phyloP scores from a whole-genome alignment of 2,888 invertebrate species.

The Cephus sareptanus region DNA sequence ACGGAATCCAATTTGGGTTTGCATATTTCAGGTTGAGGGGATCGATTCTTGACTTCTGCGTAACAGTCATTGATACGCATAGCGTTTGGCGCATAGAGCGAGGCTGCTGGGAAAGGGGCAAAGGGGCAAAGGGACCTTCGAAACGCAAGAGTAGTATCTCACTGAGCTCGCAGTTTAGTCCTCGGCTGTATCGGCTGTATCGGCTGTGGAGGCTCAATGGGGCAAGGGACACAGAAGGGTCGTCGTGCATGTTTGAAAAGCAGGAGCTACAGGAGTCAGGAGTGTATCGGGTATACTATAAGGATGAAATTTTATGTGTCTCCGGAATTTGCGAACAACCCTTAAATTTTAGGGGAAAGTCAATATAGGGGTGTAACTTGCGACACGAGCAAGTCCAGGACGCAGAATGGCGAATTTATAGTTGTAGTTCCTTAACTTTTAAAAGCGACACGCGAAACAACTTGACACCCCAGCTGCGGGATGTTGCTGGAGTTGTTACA shows the following conservation, averaged over 20 bases:
- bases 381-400: conserved; percentile 19
- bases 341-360: conserved; percentile 24
- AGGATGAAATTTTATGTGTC: conserved; percentile 6
- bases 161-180: not conserved
- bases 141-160: not conserved
- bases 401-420: conserved; percentile 39
- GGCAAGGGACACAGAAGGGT: not conserved
- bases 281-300: not conserved
- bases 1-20: conserved; percentile 55
- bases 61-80: not conserved
- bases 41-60: conserved; percentile 40
- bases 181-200: not conserved
- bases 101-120: conserved; percentile 4
- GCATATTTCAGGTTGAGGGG: conserved; percentile 50
- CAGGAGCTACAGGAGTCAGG: not conserved
- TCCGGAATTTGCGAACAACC: conserved; percentile 5
- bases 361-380: conserved; percentile 36
- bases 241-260: not conserved
- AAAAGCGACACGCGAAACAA: conserved; percentile 35
- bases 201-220: not conserved
- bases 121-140: not conserved
- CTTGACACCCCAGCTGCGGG: conserved; percentile 21
- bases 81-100: conserved; percentile 19
- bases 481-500: not conserved
- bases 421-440: conserved; percentile 41